A percentile compares a stretch with the other conserved stretches of the same genome.
Evolutionary conservation across 2,888 invertebrate species (phyloP).

Genomic region (Lucinisca nassula): DNA sequence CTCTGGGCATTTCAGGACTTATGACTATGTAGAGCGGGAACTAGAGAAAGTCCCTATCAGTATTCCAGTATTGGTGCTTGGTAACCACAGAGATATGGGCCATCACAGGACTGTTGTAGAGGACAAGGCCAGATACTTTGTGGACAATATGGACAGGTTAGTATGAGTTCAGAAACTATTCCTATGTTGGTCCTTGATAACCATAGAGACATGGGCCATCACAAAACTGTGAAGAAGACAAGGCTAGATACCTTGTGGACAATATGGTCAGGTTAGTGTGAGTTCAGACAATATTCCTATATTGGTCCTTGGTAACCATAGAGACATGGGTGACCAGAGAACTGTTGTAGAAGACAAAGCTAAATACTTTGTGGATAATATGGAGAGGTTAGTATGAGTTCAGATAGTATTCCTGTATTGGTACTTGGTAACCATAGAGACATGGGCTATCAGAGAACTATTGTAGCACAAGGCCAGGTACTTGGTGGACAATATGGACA

Average conservation of each 20-base stretch:
- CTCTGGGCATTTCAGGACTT: constrained; percentile 93
- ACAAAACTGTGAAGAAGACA: constrained; percentile 94
- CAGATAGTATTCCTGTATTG: constrained; percentile 92
- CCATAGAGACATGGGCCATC: constrained; percentile 99
- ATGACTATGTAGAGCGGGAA: constrained; percentile 97
- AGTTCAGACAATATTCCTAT: constrained; percentile 92
- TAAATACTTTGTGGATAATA: constrained; percentile 91
- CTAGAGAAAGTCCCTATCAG: constrained; percentile 91
- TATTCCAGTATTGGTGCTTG: constrained; percentile 95
- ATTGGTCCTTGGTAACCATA: constrained; percentile 96
- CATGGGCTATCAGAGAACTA: constrained; percentile 98
- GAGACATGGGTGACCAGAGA: constrained; percentile 98
- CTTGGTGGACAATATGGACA: constrained; percentile 91
- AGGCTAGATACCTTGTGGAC: constrained; percentile 92
- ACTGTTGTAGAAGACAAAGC: constrained; percentile 93
- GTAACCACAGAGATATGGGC: constrained; percentile 99
- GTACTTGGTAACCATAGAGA: constrained; percentile 98
- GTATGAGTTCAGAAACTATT: too few species aligned
- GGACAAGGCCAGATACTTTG: constrained; percentile 92
- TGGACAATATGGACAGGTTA: constrained; percentile 91
- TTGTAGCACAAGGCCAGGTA: constrained; percentile 92
- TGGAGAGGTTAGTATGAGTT: too few species aligned
- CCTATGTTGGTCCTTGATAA: constrained; percentile 97
- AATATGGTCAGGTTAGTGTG: constrained; percentile 90
- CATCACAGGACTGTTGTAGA: constrained; percentile 95